Base-by-base conservation (phyloP, 2,888 invertebrate species). In the Chrysomela aeneicollis region DNA sequence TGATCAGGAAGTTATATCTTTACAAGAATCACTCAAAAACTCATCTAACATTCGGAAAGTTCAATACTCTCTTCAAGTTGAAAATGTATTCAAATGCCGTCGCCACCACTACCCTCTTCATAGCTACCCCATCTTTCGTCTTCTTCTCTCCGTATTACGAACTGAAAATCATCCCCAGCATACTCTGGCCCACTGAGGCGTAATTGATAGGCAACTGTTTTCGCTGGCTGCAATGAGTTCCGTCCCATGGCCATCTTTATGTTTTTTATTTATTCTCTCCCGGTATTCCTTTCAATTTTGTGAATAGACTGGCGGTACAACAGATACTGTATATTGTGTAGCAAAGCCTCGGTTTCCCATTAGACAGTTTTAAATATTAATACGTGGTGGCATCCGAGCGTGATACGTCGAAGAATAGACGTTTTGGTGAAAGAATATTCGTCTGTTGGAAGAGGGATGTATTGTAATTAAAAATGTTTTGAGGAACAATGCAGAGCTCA, bases 211-310 rank as follows among this genome's bases (percentile, higher is more conserved):
- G 67, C 63, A 67, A 67, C 67, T 64, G 67, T 67, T 67, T 67
- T 67, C 64, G 58, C 66, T 66, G 59, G 57, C 63, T 66, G 59
- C 66, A 63, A 66, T 66, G 63, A 66, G 66, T 63, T 59, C 55
- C 61, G 54, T 63, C 60, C 63, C 60, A 58, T 59, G 59, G 64
- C 67, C 64, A 68, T 68, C 64, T 66, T 59, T 65, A 61, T 66
- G 54, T 68, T 71, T 71, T 69, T 69, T 71, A 69, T 69, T 69
- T 71, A 66, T 70, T 67, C 57, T 68, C 42, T 63, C 59, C 54
- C 61, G 61, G 65, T 57, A 63, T 70, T 58, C 51, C 62, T 64
- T 66, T 61, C 65, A 47, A 62, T 67, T 66, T 60, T 61, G 55
- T 71, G 71, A 71, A 71, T 68, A 69, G 71, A 10, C 35, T 35